Base-by-base conservation (phyloP, 2,888 invertebrate species). In the Desoria tigrina region DNA sequence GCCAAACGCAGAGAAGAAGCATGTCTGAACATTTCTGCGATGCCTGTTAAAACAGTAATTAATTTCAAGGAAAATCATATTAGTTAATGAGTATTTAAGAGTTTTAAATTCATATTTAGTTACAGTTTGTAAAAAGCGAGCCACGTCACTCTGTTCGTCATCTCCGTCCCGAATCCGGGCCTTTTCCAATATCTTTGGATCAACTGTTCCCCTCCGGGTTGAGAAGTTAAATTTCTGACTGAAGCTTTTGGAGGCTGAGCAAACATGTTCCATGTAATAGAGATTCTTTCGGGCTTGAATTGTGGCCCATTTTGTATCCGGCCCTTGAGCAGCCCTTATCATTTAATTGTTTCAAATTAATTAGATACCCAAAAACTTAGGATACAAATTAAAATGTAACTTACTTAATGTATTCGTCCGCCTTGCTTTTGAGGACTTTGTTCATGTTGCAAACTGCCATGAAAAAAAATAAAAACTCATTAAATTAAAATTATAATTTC, bases 1-100 rank as follows among this genome's bases (percentile, higher is more conserved):
- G 86, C 86, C 89, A 92, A 65, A 82, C 81, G 77, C 92, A 92
- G 32, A 83, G 79, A 23, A 86, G 82, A 18, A 92, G 77, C 87
- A 91, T 87, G 74, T 90, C 87, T 14, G 84, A 82, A 76, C 91
- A 92, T 0, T 89, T 86, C 77, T 90, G 90, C 0, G 90, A 88
- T 16, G 90, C 87, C 90, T 90, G 74, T n/a, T n/a, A n/a, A n/a
- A n/a, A n/a, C n/a, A n/a, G n/a, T n/a, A n/a, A n/a, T n/a, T n/a
- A n/a, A n/a, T n/a, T n/a, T n/a, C n/a, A n/a, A n/a, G n/a, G n/a
- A n/a, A n/a, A n/a, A n/a, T n/a, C n/a, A n/a, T n/a, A n/a, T n/a
- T n/a, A n/a, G n/a, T n/a, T n/a, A n/a, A n/a, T n/a, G n/a, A n/a
- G n/a, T n/a, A n/a, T n/a, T n/a, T n/a, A n/a, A n/a, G n/a, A n/a